Base-by-base conservation (phyloP, 1,140 invertebrate genomes). In the Temnothorax nylanderi region DNA sequence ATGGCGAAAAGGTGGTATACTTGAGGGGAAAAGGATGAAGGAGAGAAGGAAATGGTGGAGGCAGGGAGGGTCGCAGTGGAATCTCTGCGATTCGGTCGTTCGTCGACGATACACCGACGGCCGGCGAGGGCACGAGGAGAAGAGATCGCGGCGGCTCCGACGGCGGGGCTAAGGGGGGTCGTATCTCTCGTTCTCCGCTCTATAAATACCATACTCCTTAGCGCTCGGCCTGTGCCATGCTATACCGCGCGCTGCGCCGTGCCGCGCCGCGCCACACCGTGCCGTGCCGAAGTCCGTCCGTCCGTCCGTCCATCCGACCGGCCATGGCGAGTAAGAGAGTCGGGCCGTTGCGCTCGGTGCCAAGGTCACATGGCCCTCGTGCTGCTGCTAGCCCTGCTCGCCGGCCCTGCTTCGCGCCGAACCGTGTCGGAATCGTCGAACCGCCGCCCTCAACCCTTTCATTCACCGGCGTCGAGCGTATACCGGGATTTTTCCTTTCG, bases 201-300 rank as follows among this genome's bases (percentile, higher is more conserved):
- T 93, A 93, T 93, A 93, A 93, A 93, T 93, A 93, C 91, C 89
- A 84, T 69, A 87, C 87, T 91, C 89, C 87, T 92, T 92, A 90
- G 85, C 91, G 87, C 85, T 75, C 78, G 44, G 80, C 34, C 62
- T 37, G 21, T 56, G 62, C 77, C 88, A 65, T 54, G 47, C 76
- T 65, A 75, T 62, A 26, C 78, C 60, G n/a, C 49, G 11, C n/a
- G 18, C 71, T 21, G 0, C 10, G 16, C 71, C 51, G 0, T 16
- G n/a, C 71, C n/a, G 13, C 13, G 60, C 71, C 34, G 5, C 21
- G 51, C 71, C 32, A 6, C 13, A 49, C 71, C 21, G n/a, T 26
- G 26, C 72, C 60, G 75, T 44, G 41, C 80, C 60, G 32, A 78
- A 84, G 58, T 67, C 54, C 89, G 64, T 69, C 71, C 71, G 58